Base-by-base conservation (phyloP, 2,888 invertebrate species). In the Hypolimnas misippus region DNA sequence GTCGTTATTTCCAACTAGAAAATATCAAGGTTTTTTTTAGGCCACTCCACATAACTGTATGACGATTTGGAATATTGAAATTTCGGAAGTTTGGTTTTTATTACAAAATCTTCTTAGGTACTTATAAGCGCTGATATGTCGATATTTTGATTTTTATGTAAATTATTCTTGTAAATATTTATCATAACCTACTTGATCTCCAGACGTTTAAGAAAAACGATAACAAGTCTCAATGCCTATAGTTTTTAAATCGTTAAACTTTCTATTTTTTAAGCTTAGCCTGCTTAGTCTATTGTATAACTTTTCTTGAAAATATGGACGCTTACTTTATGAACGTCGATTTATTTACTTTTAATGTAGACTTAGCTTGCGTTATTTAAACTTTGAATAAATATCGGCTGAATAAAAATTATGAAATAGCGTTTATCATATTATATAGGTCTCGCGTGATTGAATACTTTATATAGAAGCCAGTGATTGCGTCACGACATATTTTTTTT, bases 401-500 rank as follows among this genome's bases (percentile, higher is more conserved):
- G 19, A 12, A 21, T 14, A 25, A 12, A 14, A 29, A 29, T 49
- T 25, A 65, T 59, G 57, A 59, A 62, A 65, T 7, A 31, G 0
- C 17, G 40, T 38, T 60, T 49, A 56, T 59, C 49, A 57, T 44
- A 33, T 46, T 66, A 67, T 59, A 56, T 66, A 66, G 63, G 62
- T 67, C 66, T 63, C 61, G 65, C 33, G 46, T 52, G 65, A 65
- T 67, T 49, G 58, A 33, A 16, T 54, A 17, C 51, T 63, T 65
- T 60, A 56, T 62, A 65, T 65, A 12, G 63, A 68, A 69, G 65
- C 25, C 10, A 68, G 54, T 33, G 71, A 62, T 71, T 71, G 73
- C 74, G 73, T 76, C 74, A 76, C 71, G 66, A 57, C 64, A 67
- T 60, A 62, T 65, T 49, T 72, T n/a, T 70, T 73, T 74, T 74